A percentile compares a stretch with the other conserved stretches of the same genome.
These are phyloP conservation scores for Pao palembangensis DNA, from an alignment of 2,113 vertebrate species.

Conservation along the genomic window DNA sequence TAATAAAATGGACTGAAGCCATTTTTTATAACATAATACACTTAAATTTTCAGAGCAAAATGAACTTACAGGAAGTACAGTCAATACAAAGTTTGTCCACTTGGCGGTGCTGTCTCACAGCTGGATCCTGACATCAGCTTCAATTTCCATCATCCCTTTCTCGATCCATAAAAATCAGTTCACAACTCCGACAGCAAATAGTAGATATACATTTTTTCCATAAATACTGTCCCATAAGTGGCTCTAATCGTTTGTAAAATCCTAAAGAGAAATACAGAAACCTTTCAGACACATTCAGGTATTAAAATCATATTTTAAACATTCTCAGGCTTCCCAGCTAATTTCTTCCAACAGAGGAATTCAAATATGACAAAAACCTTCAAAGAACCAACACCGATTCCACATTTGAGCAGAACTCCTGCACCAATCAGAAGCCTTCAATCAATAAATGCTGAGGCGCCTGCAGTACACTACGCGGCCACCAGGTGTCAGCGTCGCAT, in stretches of 20 bases:
- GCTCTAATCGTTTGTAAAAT: too few species aligned
- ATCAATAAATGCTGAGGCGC: not conserved
- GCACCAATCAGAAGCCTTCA: not conserved
- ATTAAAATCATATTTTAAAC: not conserved
- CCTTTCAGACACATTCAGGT: not conserved
- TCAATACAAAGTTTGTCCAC: conserved; percentile 3
- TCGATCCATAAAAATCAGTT: too few species aligned
- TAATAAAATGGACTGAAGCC: too few species aligned
- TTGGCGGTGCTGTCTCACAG: not conserved
- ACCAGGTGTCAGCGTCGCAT: not conserved
- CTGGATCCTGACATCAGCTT: not conserved
- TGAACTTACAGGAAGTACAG: not conserved
- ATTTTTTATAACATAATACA: too few species aligned
- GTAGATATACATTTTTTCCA: too few species aligned
- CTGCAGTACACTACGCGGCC: not conserved
- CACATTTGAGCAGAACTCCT: too few species aligned
- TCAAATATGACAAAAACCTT: too few species aligned
- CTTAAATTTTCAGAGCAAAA: too few species aligned
- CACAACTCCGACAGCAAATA: too few species aligned
- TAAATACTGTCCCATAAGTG: too few species aligned
- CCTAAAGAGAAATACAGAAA: not conserved
- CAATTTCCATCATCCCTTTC: too few species aligned
- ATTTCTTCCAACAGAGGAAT: not conserved
- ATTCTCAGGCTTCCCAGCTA: not conserved
- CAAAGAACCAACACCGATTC: too few species aligned